Percentiles rank a stretch among this genome's conserved stretches.
phyloP scores from a whole-genome alignment of 2,113 vertebrate species.

The Camarhynchus parvulus region DNA sequence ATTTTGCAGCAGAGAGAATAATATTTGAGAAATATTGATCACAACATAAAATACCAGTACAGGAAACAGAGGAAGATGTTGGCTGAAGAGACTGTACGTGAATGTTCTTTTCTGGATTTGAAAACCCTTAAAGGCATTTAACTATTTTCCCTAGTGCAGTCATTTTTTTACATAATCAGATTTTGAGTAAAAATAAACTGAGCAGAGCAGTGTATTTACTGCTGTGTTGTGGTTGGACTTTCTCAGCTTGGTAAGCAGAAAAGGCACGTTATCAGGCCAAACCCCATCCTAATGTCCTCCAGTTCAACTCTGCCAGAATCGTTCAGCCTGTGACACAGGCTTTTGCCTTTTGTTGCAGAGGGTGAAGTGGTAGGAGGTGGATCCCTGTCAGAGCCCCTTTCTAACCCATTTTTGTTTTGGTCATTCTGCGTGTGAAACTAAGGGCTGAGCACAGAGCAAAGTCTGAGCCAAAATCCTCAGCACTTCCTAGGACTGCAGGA shows the following conservation, averaged over 20 bases:
- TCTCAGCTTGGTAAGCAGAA: neutral
- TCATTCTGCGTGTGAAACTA: neutral
- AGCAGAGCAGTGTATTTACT: neutral
- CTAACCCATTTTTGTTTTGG: neutral
- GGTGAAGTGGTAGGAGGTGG: neutral
- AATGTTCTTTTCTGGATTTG: neutral
- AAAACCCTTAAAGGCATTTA: neutral
- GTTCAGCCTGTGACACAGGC: neutral
- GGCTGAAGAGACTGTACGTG: neutral
- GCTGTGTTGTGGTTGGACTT: neutral
- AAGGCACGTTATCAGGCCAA: neutral
- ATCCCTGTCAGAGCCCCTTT: neutral
- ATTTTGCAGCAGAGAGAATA: conserved; percentile 25
- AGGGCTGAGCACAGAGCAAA: neutral
- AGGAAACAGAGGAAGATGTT: conserved; percentile 5
- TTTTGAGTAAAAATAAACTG: conserved; percentile 32
- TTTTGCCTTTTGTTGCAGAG: neutral
- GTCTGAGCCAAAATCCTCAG: neutral
- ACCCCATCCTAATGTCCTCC: neutral
- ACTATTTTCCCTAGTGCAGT: neutral
- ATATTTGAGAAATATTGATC: conserved; percentile 42
- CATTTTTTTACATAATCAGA: conserved; percentile 19
- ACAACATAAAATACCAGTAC: neutral
- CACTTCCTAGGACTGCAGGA: neutral
- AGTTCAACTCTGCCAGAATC: neutral